phyloP scores from a whole-genome alignment of 2,888 invertebrate species.

The Parnassius mnemosyne region DNA sequence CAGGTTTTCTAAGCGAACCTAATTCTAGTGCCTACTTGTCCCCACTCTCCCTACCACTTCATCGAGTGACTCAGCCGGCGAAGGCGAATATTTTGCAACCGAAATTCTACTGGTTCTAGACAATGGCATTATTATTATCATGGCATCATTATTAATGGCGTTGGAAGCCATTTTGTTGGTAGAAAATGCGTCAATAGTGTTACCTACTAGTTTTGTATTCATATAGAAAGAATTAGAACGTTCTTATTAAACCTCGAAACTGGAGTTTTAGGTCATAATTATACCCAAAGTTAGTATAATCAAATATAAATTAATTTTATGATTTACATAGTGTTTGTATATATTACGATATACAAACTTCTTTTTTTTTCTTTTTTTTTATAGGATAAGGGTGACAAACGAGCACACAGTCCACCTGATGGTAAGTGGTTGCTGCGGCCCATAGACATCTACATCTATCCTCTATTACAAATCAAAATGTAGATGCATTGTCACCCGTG shows the following conservation, averaged over 20 bases:
- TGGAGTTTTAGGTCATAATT: neutral
- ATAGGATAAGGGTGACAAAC: too few relatives aligned
- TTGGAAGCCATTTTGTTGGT: constrained; percentile 66
- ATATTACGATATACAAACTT: too few relatives aligned
- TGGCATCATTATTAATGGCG: too few relatives aligned
- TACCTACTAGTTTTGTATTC: constrained; percentile 13
- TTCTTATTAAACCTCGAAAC: neutral
- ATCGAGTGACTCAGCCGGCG: constrained; percentile 64
- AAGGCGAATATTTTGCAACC: constrained; percentile 75
- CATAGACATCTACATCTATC: too few relatives aligned
- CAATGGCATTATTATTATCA: constrained; percentile 78
- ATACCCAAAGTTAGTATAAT: neutral
- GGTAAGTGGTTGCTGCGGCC: too few relatives aligned
- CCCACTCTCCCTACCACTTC: constrained; percentile 34
- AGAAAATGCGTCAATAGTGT: constrained; percentile 17
- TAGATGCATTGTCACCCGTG: too few relatives aligned
- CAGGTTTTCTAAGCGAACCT: constrained; percentile 25
- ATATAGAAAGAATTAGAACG: constrained; percentile 12
- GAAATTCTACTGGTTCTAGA: constrained; percentile 78
- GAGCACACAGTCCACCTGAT: too few relatives aligned
- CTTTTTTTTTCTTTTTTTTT: too few relatives aligned
- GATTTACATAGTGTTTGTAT: too few relatives aligned
- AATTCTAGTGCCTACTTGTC: constrained; percentile 31
- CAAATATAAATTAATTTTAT: neutral
- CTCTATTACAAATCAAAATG: too few relatives aligned